These are phyloP conservation scores for Caenorhabditis japonica DNA, from an alignment of 2,888 invertebrate genomes.

Conservation along the genomic window DNA sequence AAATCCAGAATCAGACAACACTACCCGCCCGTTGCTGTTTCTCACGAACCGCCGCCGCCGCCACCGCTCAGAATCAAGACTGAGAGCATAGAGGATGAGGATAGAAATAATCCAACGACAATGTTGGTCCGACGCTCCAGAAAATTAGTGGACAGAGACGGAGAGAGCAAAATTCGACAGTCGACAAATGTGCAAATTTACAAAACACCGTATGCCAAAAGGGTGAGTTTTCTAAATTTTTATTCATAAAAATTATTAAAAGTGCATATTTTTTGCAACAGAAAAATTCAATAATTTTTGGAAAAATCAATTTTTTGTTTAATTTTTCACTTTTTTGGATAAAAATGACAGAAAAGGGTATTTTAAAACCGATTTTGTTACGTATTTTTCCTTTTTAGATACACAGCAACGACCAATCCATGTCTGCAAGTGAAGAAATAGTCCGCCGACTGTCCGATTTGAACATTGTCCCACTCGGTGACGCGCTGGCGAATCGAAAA, in stretches of 20 bases:
- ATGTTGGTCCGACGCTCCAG: too few relatives aligned
- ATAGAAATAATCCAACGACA: too few relatives aligned
- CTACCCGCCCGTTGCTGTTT: too few relatives aligned
- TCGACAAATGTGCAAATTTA: constrained; percentile 46
- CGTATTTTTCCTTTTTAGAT: constrained; percentile 9
- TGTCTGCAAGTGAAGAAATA: not conserved
- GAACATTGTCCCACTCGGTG: constrained; percentile 30
- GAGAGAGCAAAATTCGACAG: constrained; percentile 20
- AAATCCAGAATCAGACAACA: too few relatives aligned
- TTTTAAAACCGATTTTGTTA: not conserved
- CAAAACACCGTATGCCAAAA: constrained; percentile 34
- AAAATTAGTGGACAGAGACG: too few relatives aligned
- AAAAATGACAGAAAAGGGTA: too few relatives aligned
- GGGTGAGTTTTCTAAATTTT: constrained; percentile 7
- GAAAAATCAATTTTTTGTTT: too few relatives aligned
- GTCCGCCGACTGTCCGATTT: constrained; percentile 17
- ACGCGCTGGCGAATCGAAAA: constrained; percentile 37
- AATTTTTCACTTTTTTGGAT: too few relatives aligned
- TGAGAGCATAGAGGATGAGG: too few relatives aligned
- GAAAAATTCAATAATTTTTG: too few relatives aligned
- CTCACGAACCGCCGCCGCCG: too few relatives aligned
- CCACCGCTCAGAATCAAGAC: too few relatives aligned
- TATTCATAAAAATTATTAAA: not conserved
- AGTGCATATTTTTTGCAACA: not conserved
- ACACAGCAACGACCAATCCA: constrained; percentile 22